phyloP scores from a whole-genome alignment of 1,140 invertebrate genomes.

The Microplitis demolitor region DNA sequence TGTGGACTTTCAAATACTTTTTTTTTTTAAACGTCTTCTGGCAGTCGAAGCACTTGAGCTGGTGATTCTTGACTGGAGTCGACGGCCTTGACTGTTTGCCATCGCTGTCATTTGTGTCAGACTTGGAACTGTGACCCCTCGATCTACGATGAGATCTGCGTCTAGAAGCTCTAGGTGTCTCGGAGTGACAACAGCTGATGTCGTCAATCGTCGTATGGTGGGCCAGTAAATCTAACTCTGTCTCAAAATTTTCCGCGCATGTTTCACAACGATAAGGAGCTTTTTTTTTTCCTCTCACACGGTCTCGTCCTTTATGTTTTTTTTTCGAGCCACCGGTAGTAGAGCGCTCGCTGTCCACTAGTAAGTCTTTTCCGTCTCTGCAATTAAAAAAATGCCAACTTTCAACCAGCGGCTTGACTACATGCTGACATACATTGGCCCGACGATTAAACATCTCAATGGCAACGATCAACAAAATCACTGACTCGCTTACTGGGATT shows the following conservation, averaged over 20 bases:
- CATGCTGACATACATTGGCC: too few species aligned
- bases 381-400: too few species aligned
- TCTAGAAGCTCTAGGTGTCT: too few species aligned
- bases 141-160: too few species aligned
- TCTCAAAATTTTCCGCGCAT: constrained; percentile 7
- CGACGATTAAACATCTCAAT: too few species aligned
- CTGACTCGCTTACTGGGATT: too few species aligned
- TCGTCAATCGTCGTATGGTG: background rate
- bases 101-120: too few species aligned
- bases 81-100: too few species aligned
- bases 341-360: too few species aligned
- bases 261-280: background rate
- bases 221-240: background rate
- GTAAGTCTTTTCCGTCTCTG: background rate
- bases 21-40: constrained; percentile 65
- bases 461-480: too few species aligned
- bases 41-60: constrained; percentile 62
- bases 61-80: background rate
- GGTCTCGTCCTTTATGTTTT: background rate
- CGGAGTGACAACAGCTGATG: background rate
- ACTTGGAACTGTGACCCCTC: too few species aligned
- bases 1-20: constrained; percentile 42
- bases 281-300: background rate
- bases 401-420: too few species aligned
- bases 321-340: background rate